These are phyloP conservation scores for Delichon dasypus DNA, from an alignment of 2,797 vertebrate species.

Conservation along the genomic window DNA sequence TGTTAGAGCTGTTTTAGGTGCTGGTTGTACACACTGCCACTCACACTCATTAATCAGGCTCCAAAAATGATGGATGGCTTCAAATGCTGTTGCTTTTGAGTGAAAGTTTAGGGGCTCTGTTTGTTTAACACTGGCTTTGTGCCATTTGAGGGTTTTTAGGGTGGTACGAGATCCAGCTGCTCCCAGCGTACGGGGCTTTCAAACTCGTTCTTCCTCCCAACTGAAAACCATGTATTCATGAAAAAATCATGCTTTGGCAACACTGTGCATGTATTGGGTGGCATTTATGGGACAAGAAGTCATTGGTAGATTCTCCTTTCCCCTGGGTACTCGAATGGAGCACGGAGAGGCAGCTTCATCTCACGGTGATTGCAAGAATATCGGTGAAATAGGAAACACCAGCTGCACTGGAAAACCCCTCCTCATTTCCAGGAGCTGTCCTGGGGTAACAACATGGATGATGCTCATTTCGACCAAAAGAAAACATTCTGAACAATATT, in stretches of 20 bases:
- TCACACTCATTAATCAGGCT: not conserved
- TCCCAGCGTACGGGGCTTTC: not conserved
- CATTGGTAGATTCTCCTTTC: not conserved
- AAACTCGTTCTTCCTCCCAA: not conserved
- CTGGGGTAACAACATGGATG: not conserved
- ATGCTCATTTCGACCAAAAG: not conserved
- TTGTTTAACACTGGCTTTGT: not conserved
- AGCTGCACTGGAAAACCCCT: not conserved
- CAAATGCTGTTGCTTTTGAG: not conserved
- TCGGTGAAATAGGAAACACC: not conserved
- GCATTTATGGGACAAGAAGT: not conserved
- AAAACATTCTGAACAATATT: not conserved
- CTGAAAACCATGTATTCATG: not conserved
- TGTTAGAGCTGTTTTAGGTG: not conserved
- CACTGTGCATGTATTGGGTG: too few relatives aligned
- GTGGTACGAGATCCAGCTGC: not conserved
- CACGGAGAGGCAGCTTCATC: not conserved
- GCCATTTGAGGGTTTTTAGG: not conserved
- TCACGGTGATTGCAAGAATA: rapidly evolving
- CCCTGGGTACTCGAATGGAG: not conserved
- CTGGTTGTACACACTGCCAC: not conserved
- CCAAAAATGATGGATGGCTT: not conserved
- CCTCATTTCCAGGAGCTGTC: not conserved
- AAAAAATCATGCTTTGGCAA: not conserved
- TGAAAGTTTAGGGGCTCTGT: not conserved